Base-by-base conservation (phyloP, 1,140 invertebrate genomes). In the Stenopsyche tienmushanensis region DNA sequence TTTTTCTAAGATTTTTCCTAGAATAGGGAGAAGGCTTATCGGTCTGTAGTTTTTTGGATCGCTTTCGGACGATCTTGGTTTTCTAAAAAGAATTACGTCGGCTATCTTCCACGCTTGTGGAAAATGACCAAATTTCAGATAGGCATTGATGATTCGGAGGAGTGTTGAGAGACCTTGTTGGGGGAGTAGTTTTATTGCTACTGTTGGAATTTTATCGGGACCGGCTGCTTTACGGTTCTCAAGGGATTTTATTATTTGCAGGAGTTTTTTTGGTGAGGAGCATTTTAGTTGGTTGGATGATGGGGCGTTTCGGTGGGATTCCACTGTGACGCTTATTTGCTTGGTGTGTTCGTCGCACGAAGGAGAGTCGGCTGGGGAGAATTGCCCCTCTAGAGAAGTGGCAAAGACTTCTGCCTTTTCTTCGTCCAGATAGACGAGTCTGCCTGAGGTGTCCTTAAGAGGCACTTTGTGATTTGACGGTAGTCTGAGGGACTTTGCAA, bases 1-100 rank as follows among this genome's bases (percentile, higher is more conserved):
- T 62, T 57, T 67, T 66, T 74, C 71, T 0, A 70, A 45, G 0
- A 72, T 42, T 64, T 74, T 72, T 9, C 70, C 62, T 0, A 71
- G 8, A 1, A 57, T 29, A 3, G 71, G 20, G 3, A 74, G 58
- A 8, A 74, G 64, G 42, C 66, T 70, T 5, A 74, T 74, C 0
- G 73, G 71, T 18, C 72, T 18, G 18, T 50, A 50, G 18, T 50
- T 50, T 5, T 5, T 23, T 3, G 47, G 47, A 23, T 50, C 21
- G 3, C 9, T 23, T 2, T 10, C 17, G 47, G n/a, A 20, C n/a
- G 17, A 21, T 5, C 21, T 9, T 23, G 5, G 15, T 20, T 50
- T 50, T 1, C 17, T 1, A 20, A 50, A 50, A 13, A 50, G 47
- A 3, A 50, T 50, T 2, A 50, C 21, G 17, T 50, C 21, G 21